Conservation (phyloP, 2,113 vertebrate species). For the Sinocyclocheilus anophthalmus region DNA sequence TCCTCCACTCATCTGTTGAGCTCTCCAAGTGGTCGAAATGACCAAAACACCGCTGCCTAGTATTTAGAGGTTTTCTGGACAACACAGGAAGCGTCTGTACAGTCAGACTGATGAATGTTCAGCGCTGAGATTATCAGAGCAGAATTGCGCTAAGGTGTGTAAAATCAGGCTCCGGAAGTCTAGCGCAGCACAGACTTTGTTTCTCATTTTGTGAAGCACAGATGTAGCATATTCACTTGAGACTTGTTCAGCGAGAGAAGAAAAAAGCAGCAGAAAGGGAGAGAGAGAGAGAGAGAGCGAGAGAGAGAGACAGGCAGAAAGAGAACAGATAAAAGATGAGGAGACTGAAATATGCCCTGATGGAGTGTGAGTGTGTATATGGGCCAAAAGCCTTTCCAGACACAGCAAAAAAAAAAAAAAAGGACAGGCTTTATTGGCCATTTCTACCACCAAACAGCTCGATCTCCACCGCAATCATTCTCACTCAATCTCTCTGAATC, state of each 20-base stretch:
- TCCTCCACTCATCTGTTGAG: not conserved
- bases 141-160: slow-evolving; percentile 27
- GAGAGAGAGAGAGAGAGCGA: slow-evolving; percentile 5
- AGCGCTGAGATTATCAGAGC: slow-evolving; percentile 33
- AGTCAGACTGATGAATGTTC: slow-evolving; percentile 32
- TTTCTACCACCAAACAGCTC: not conserved
- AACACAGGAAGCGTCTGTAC: slow-evolving; percentile 1
- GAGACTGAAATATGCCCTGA: slow-evolving; percentile 24
- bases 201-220: slow-evolving; percentile 42
- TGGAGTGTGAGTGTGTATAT: not conserved
- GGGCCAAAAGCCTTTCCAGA: not conserved
- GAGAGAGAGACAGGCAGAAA: not conserved
- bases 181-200: slow-evolving; percentile 13
- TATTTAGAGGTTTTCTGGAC: slow-evolving; percentile 2
- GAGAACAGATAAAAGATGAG: slow-evolving; percentile 28
- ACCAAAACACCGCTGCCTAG: not conserved
- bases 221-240: slow-evolving; percentile 43
- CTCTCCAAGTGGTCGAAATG: not conserved
- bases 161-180: slow-evolving; percentile 3
- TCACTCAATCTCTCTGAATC: not conserved
- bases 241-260: slow-evolving; percentile 17
- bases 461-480: slow-evolving; percentile 24
- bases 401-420: not conserved
- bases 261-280: not conserved
- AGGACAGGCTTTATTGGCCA: slow-evolving; percentile 21